Base-by-base conservation (phyloP, 2,113 vertebrate species). In the Ancistrus triradiatus region DNA sequence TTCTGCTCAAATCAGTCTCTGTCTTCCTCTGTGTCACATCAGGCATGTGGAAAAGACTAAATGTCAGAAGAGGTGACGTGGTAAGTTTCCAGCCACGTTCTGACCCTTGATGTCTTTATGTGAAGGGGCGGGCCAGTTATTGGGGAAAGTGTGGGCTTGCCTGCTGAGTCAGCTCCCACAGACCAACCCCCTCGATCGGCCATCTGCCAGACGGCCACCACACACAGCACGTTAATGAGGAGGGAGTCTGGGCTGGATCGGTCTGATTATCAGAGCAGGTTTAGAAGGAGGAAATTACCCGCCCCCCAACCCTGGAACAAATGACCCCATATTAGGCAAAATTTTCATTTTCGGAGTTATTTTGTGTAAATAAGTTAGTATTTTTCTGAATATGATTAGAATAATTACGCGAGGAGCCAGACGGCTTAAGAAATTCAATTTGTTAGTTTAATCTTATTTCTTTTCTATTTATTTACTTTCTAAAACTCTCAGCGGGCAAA, bases 31-130 rank as follows among this genome's bases (percentile, higher is more conserved):
- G 35, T 5, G 2, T 11, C 21, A 11, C 22, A 18, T n/a, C 27
- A 31, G 46, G 50, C 27, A 7, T 58, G 56, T 37, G 2, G 7
- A 42, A 53, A 71, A 25, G 55, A 42, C 25, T 63, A 73, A 77
- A 74, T 70, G 60, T 76, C 68, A 67, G 48, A 76, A 11, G 55
- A 69, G 59, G 46, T 66, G 65, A 59, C 19, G 42, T 13, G 64
- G 24, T 47, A 65, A 70, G 53, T 60, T 48, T 9, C 10, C 47
- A 66, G 66, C 57, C 63, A 72, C 64, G 44, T 44, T 13, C 22
- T 74, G 59, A 66, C 67, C 74, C 66, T 60, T 70, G 35, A 46
- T 57, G 31, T 63, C 40, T 18, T 63, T 19, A 11, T 40, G n/a
- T 14, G 1, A 35, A 10, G 40, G 53, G 65, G 55, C 48, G 28